Base-by-base conservation (phyloP, 2,888 invertebrate genomes). In the Dione juno region DNA sequence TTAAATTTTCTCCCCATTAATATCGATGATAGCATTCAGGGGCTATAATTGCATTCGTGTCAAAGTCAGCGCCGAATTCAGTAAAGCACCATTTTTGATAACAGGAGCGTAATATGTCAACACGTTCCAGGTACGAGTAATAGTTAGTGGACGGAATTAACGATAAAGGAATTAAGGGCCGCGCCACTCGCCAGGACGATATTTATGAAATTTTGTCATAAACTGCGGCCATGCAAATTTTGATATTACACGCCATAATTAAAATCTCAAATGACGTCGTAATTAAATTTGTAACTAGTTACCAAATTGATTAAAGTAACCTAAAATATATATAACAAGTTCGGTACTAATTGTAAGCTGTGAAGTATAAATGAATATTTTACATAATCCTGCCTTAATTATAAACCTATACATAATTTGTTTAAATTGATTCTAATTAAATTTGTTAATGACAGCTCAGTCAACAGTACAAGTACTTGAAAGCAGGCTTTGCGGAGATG, bases 401-500 rank as follows among this genome's bases (percentile, higher is more conserved):
- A 35, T n/a, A n/a, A n/a, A n/a, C n/a, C n/a, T n/a, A n/a, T n/a
- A n/a, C n/a, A n/a, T 28, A 28, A 2, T 28, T 10, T 35, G n/a
- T 14, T n/a, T n/a, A 1, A 35, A 54, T 14, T n/a, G n/a, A 14
- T 28, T 28, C 28, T 37, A 37, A 28, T 28, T n/a, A 9, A n/a
- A 54, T 54, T 28, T 35, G 5, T 54, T 35, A 68, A 21, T 69
- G 54, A 52, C 14, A 13, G n/a, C n/a, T 37, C 54, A 21, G 21
- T 41, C 14, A 57, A 28, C 28, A 28, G n/a, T 19, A 65, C 63
- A 66, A 58, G 67, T 37, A 66, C 35, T 69, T 65, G 70, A 74
- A 76, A 75, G 75, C 68, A 54, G 57, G 74, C 73, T 71, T 69
- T 48, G 67, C 66, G 71, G 77, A 84, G 83, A 84, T 78, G 79